These are phyloP conservation scores for Neolamprologus longior DNA, from an alignment of 2,113 vertebrate species.

Conservation along the genomic window DNA sequence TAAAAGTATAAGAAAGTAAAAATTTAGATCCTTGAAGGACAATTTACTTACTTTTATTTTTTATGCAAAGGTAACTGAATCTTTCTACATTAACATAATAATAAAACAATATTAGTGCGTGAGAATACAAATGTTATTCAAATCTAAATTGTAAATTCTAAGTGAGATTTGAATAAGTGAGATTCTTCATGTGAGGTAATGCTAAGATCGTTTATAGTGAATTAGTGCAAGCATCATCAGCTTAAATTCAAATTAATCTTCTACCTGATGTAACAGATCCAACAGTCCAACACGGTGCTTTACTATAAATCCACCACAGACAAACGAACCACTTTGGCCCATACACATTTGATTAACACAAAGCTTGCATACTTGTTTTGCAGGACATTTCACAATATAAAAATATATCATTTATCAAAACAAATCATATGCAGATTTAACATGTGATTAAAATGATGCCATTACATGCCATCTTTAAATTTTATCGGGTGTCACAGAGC, in stretches of 20 bases:
- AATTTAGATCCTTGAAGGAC: background rate
- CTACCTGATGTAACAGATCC: background rate
- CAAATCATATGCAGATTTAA: background rate
- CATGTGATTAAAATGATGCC: background rate
- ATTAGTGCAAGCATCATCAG: background rate
- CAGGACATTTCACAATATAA: background rate
- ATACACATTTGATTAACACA: background rate
- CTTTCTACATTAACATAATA: background rate
- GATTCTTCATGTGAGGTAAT: background rate
- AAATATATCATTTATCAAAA: background rate
- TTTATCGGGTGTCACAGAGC: background rate
- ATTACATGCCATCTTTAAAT: background rate
- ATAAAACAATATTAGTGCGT: background rate
- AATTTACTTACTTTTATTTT: background rate
- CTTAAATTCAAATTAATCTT: background rate
- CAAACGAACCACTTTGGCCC: background rate
- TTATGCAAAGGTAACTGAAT: background rate
- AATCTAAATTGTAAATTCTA: background rate
- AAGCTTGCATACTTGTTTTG: background rate
- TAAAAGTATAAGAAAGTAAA: background rate
- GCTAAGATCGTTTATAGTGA: background rate
- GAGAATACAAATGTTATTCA: background rate
- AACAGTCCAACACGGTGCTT: background rate
- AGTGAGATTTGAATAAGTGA: background rate
- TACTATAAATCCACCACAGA: background rate